These are phyloP conservation scores for Scelioninae gen. 2 DNA, from an alignment of 2,888 invertebrate species.

Conservation along the genomic window DNA sequence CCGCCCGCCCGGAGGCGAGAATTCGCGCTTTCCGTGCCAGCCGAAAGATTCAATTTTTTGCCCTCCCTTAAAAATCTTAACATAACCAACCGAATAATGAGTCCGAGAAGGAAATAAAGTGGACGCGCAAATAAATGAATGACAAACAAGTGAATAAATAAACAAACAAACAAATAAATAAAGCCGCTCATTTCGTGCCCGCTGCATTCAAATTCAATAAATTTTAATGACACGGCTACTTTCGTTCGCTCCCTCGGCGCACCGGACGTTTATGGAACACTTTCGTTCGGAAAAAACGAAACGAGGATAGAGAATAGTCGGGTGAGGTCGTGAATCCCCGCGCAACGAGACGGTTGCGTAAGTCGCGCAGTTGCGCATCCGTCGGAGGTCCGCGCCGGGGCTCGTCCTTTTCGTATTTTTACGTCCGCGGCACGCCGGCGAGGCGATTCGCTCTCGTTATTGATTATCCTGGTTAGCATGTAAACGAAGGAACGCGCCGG, in stretches of 20 bases:
- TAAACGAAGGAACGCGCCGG: constrained; percentile 43
- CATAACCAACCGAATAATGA: no score
- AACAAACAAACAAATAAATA: no score
- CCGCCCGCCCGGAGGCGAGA: no score
- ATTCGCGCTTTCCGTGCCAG: no score
- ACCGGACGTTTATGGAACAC: constrained; percentile 2
- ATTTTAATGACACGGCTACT: neutral
- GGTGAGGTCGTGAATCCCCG: constrained; percentile 33
- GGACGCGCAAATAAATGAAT: no score
- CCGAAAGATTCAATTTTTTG: no score
- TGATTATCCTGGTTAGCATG: constrained; percentile 50
- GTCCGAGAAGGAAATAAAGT: no score
- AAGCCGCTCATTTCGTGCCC: neutral
- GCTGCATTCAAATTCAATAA: neutral
- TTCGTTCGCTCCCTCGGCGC: neutral
- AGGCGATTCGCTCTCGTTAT: constrained; percentile 48
- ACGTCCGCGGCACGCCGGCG: constrained; percentile 20
- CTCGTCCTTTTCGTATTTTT: constrained; percentile 23
- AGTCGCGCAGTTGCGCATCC: constrained; percentile 8
- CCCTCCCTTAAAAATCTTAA: no score
- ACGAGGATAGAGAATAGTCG: constrained; percentile 23
- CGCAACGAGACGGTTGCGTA: constrained; percentile 33
- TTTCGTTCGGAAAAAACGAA: constrained; percentile 3
- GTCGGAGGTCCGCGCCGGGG: constrained; percentile 20
- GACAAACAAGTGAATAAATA: no score